phyloP scores from a whole-genome alignment of 2,113 vertebrate genomes.

The Chitala chitala region DNA sequence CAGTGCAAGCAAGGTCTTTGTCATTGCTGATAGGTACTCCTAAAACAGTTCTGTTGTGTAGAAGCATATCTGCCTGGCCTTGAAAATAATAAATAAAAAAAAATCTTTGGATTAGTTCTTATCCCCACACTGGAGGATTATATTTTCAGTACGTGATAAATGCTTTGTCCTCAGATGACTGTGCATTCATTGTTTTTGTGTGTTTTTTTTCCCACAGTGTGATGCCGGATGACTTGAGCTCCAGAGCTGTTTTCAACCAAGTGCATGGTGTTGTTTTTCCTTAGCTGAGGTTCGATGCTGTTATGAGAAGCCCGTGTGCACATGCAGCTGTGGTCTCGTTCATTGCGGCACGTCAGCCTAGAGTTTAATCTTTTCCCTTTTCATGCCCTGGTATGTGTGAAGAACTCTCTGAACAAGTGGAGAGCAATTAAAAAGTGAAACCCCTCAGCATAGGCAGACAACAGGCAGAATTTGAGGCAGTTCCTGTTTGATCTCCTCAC shows the following conservation, averaged over 20 bases:
- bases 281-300: conserved; percentile 29
- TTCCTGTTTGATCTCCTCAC: conserved; percentile 11
- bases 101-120: conserved; percentile 8
- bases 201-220: conserved; percentile 17
- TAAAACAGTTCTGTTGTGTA: neutral
- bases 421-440: conserved; percentile 36
- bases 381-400: conserved; percentile 21
- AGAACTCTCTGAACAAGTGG: conserved; percentile 34
- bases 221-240: conserved; percentile 28
- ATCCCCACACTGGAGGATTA: conserved; percentile 21
- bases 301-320: neutral
- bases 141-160: conserved; percentile 5
- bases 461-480: neutral
- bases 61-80: neutral
- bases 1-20: neutral
- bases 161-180: neutral
- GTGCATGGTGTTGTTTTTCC: conserved; percentile 39
- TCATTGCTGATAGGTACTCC: neutral
- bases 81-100: conserved; percentile 5
- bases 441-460: conserved; percentile 15
- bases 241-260: conserved; percentile 52
- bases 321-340: conserved; percentile 11
- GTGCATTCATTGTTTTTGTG: neutral
- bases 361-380: conserved; percentile 46
- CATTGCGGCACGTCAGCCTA: conserved; percentile 39